Evolutionary conservation across 2,797 vertebrate genomes (phyloP).

Genomic region (Neomorphus geoffroyi): DNA sequence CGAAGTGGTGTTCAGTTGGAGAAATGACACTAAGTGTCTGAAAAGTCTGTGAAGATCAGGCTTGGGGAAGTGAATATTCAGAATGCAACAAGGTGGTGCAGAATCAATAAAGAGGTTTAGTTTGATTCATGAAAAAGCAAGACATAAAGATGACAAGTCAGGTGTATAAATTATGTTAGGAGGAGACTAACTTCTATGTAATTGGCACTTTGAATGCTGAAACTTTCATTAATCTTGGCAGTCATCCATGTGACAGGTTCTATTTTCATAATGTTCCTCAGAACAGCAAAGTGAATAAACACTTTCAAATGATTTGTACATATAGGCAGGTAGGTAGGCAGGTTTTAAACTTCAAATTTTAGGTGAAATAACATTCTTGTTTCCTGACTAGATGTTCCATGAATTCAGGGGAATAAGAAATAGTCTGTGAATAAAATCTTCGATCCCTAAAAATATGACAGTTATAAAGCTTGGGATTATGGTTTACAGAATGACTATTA

Average conservation of each 20-base stretch:
- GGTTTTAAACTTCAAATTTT: not conserved
- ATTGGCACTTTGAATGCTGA: not conserved
- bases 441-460: not conserved
- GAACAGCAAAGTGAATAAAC: not conserved
- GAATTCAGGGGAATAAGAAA: not conserved
- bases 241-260: not conserved
- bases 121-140: not conserved
- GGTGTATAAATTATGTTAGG: not conserved
- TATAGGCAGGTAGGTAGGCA: not conserved
- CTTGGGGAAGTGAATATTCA: not conserved
- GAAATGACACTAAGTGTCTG: not conserved
- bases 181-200: not conserved
- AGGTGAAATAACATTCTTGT: not conserved
- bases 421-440: not conserved
- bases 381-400: not conserved
- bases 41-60: not conserved
- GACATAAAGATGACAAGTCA: not conserved
- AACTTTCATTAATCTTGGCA: constrained; percentile 3
- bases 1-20: not conserved
- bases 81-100: not conserved
- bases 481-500: not conserved
- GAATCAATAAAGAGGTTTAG: not conserved
- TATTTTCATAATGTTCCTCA: not conserved
- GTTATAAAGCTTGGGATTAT: not conserved
- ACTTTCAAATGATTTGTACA: not conserved